phyloP scores from a whole-genome alignment of 1,140 invertebrate species.

The Danaus plexippus region DNA sequence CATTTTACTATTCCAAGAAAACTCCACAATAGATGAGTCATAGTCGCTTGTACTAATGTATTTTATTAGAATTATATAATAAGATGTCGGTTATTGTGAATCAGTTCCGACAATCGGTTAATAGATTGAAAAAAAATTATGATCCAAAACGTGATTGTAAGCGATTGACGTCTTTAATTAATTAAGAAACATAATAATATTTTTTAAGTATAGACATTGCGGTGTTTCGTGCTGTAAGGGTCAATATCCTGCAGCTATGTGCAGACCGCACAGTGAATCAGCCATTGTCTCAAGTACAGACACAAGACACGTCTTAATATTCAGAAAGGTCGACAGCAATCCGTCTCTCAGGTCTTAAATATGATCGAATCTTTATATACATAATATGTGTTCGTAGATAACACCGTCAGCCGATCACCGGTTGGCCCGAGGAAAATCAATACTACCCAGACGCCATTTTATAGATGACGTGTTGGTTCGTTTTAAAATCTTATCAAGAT shows the following conservation, averaged over 20 bases:
- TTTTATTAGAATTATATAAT: conserved; percentile 57
- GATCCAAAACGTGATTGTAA: conserved; percentile 18
- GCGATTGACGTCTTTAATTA: conserved; percentile 17
- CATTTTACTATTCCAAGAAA: conserved; percentile 66
- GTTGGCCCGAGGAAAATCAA: conserved; percentile 39
- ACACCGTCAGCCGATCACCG: conserved; percentile 15
- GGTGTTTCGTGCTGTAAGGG: conserved; percentile 11
- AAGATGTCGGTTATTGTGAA: conserved; percentile 46
- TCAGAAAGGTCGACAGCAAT: conserved; percentile 18
- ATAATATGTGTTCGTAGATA: not conserved
- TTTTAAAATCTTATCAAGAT: too few species aligned
- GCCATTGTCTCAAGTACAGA: conserved; percentile 24
- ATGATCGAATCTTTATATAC: conserved; percentile 7
- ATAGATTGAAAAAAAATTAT: conserved; percentile 37
- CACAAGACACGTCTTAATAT: conserved; percentile 23
- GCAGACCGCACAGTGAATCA: conserved; percentile 24
- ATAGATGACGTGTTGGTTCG: too few species aligned
- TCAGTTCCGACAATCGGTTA: conserved; percentile 44
- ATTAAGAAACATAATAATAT: conserved; percentile 18
- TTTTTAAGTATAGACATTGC: conserved; percentile 7
- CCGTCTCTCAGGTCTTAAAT: conserved; percentile 9
- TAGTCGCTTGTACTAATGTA: conserved; percentile 48
- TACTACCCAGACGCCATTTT: conserved; percentile 16
- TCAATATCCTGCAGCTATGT: conserved; percentile 11
- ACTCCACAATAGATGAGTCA: conserved; percentile 64